Evolutionary conservation across 2,113 vertebrate genomes (phyloP).

Genomic region (Papio anubis): DNA sequence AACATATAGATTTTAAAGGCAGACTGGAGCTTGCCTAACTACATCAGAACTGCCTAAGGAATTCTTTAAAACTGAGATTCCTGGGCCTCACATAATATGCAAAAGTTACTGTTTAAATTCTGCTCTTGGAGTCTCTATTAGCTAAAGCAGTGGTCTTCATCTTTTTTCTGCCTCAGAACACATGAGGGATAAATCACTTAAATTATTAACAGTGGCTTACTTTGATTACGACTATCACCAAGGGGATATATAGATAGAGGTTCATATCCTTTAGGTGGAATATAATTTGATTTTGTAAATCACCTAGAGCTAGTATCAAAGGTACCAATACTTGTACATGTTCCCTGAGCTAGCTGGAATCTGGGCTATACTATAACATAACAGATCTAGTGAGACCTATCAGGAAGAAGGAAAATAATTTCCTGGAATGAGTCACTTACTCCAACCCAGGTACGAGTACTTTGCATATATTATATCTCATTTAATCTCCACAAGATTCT

Average conservation of each 20-base stretch:
- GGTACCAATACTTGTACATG: neutral
- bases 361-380: neutral
- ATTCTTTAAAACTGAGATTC: conserved; percentile 26
- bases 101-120: conserved; percentile 35
- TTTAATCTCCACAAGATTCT: neutral
- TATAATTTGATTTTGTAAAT: conserved; percentile 28
- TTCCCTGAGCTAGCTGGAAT: neutral
- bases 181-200: neutral
- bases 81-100: neutral
- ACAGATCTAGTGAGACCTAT: neutral
- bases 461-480: neutral
- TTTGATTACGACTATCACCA: neutral
- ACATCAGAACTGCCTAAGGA: neutral
- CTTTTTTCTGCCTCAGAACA: neutral
- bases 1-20: neutral
- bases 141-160: neutral
- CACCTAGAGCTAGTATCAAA: conserved; percentile 9
- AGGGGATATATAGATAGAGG: neutral
- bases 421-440: neutral
- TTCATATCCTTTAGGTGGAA: neutral
- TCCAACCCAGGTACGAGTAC: neutral
- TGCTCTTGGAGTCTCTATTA: neutral
- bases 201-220: neutral
- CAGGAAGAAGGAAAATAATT: neutral
- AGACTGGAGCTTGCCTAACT: neutral